Evolutionary conservation across 2,888 invertebrate species (phyloP).

Genomic region (Tholera decimalis): DNA sequence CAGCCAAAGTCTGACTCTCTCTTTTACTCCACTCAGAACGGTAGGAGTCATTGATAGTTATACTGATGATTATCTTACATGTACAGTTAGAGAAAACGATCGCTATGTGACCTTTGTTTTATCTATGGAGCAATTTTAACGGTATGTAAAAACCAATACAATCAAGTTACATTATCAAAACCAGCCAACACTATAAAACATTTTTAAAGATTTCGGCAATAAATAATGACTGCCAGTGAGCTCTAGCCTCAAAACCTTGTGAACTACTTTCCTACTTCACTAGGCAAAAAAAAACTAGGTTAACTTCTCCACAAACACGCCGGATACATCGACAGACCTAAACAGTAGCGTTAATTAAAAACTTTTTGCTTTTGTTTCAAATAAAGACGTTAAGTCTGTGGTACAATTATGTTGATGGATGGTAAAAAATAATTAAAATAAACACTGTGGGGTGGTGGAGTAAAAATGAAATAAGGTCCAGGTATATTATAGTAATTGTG

Average conservation of each 20-base stretch:
- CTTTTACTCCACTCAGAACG: too few relatives aligned
- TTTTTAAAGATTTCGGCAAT: background rate
- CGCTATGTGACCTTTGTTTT: background rate
- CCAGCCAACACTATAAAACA: background rate
- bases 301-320: slow-evolving; percentile 35
- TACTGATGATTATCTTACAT: too few relatives aligned
- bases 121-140: background rate
- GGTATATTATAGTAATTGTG: too few relatives aligned
- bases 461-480: slow-evolving; percentile 9
- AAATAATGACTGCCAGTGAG: slow-evolving; percentile 6
- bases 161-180: background rate
- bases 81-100: too few relatives aligned
- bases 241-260: background rate
- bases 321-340: slow-evolving; percentile 37
- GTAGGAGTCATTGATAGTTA: too few relatives aligned
- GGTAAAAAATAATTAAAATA: slow-evolving; percentile 51
- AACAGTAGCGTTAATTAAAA: slow-evolving; percentile 48
- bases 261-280: slow-evolving; percentile 18
- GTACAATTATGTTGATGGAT: slow-evolving; percentile 41
- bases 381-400: slow-evolving; percentile 43
- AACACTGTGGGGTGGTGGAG: slow-evolving; percentile 11
- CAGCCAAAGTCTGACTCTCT: too few relatives aligned
- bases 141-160: too few relatives aligned
- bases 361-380: slow-evolving; percentile 43
- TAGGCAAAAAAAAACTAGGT: slow-evolving; percentile 47